Evolutionary conservation across 2,797 vertebrate species (phyloP).

Genomic region (Chiroxiphia lanceolata): DNA sequence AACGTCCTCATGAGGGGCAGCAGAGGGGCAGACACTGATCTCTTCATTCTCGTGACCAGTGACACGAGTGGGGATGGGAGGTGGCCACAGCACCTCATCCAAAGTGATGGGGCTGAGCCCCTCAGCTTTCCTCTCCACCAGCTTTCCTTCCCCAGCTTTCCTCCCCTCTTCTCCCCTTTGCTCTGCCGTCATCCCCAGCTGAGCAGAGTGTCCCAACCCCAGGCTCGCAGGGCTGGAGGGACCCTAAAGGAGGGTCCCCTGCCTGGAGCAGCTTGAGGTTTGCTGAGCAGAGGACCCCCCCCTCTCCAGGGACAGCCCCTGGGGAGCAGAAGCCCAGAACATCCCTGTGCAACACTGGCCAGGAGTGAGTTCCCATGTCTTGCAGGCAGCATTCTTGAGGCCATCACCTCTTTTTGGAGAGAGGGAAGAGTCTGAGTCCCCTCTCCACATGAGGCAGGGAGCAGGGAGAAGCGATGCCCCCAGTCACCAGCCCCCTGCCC

Average conservation of each 20-base stretch:
- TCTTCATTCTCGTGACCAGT: neutral
- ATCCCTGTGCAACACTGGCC: neutral
- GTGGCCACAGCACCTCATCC: neutral
- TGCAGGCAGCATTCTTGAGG: neutral
- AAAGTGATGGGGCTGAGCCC: neutral
- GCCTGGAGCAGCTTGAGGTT: neutral
- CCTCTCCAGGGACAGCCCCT: neutral
- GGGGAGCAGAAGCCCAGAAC: neutral
- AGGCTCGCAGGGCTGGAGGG: neutral
- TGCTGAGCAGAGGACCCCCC: neutral
- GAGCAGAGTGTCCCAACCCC: neutral
- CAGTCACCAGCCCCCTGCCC: neutral
- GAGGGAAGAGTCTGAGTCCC: neutral
- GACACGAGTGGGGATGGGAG: neutral
- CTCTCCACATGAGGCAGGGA: neutral
- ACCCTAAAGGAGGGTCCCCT: neutral
- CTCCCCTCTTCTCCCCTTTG: neutral
- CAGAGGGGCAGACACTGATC: neutral
- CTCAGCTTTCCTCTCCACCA: neutral
- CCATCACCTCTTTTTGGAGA: neutral
- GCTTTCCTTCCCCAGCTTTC: neutral
- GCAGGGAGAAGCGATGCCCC: neutral
- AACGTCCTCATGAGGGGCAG: neutral
- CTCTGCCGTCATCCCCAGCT: neutral
- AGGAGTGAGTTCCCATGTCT: fast-evolving